Percentiles rank a stretch among this genome's conserved stretches.
Evolutionary conservation across 1,140 invertebrate genomes (phyloP).

Genomic region (Brachionus koreanus): DNA sequence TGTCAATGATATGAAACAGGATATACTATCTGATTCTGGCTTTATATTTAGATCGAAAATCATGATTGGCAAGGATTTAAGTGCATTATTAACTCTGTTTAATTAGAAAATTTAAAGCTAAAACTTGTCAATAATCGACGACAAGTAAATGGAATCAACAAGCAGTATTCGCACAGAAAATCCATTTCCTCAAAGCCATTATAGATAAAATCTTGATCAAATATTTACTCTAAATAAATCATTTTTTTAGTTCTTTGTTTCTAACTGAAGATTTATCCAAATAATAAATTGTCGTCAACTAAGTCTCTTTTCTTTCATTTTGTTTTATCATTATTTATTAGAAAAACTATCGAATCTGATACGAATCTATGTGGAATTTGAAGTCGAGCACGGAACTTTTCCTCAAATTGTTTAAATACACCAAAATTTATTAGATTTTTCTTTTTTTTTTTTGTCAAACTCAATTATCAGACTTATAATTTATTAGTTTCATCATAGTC

Average conservation of each 20-base stretch:
- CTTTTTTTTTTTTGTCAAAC: conserved; percentile 22
- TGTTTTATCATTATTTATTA: conserved; percentile 27
- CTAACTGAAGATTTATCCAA: conserved; percentile 27
- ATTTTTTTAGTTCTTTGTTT: conserved; percentile 38
- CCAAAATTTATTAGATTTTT: conserved; percentile 20
- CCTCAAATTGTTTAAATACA: conserved; percentile 21
- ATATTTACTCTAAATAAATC: conserved; percentile 37
- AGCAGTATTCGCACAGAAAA: conserved; percentile 24
- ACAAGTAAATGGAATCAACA: conserved; percentile 39
- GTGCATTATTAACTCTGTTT: conserved; percentile 37
- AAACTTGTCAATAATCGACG: conserved; percentile 19
- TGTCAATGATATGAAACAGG: background rate
- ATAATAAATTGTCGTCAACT: conserved; percentile 35
- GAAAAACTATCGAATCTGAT: conserved; percentile 8
- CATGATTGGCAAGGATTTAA: conserved; percentile 9
- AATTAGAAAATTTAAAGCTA: conserved; percentile 9
- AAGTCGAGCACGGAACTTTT: conserved; percentile 10
- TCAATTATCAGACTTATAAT: conserved; percentile 26
- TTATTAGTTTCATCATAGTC: conserved; percentile 22
- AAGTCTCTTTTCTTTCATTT: background rate
- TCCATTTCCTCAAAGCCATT: conserved; percentile 37
- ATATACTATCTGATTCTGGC: background rate
- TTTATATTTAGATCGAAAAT: conserved; percentile 10
- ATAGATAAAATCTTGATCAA: conserved; percentile 41
- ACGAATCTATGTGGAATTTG: conserved; percentile 32